Base-by-base conservation (phyloP, 2,797 vertebrate species). In the Thaleichthys pacificus region DNA sequence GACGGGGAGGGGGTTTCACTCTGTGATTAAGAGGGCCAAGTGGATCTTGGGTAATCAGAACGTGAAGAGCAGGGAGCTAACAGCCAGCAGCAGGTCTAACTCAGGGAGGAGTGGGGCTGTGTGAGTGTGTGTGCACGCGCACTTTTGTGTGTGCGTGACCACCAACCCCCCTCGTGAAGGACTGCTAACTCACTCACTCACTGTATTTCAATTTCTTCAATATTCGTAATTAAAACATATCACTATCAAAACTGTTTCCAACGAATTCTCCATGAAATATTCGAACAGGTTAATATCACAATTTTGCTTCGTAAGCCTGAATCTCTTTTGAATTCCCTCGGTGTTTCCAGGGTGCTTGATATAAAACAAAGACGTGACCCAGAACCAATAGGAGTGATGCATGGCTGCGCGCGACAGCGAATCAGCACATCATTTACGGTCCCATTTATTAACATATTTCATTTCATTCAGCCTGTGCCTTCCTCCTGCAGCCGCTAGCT, bases 361-460 rank as follows among this genome's bases (percentile, higher is more conserved):
- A 54, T 35, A 22, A 66, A 54, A 51, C 47, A 28, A 17, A 30
- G 61, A 62, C 11, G 26, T 62, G 61, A 62, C 8, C 24, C 22
- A 26, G 11, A 56, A 6, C 21, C 51, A 30, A 9, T 11, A 30
- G 15, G 7, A 54, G 14, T 54, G 49, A 68, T 68, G 26, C 49
- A 30, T 30, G 15, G 24, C 49, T 56, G 24, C 24, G n/a, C 12
- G 35, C 64, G 17, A 68, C 49, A 30, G 22, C 3, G 4, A 42
- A 32, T 56, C 26, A 28, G 24, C 49, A 30, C 26, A 68, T 56
- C 66, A 68, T 68, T 68, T 54, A 56, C 26, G 49, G 8, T 28
- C 8, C 49, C 26, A 54, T 56, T n/a, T 68, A 68, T 56, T 68
- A 54, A 68, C 49, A 56, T 56, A 68, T 68, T 68, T 68, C 49